These are phyloP conservation scores for Coreoperca whiteheadi DNA, from an alignment of 2,113 vertebrate genomes.

Conservation along the genomic window DNA sequence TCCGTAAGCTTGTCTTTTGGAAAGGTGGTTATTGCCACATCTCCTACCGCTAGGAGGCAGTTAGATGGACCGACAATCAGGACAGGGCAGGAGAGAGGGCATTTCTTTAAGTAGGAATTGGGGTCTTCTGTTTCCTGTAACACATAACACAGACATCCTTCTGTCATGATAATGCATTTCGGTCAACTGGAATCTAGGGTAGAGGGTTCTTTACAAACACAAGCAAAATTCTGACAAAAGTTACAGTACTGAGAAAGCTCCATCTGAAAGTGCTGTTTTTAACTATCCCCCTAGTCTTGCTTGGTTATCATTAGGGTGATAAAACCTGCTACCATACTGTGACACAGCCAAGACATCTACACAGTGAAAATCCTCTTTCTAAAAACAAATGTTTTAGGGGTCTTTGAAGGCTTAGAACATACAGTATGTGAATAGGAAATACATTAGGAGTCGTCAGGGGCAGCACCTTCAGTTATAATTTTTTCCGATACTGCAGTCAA, in stretches of 20 bases:
- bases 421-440: not conserved
- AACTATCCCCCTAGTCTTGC: conserved; percentile 1
- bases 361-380: conserved; percentile 24
- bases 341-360: not conserved
- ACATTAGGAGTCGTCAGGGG: not conserved
- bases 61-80: conserved; percentile 40
- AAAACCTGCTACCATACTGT: conserved; percentile 4
- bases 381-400: conserved; percentile 2
- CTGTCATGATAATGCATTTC: conserved; percentile 35
- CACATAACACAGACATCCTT: conserved; percentile 40
- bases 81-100: conserved; percentile 55
- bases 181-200: not conserved
- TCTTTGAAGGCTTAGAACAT: not conserved
- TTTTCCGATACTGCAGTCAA: not conserved
- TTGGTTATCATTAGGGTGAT: not conserved
- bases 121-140: conserved; percentile 51
- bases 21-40: conserved; percentile 22
- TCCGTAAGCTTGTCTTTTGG: conserved; percentile 42
- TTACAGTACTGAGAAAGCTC: not conserved
- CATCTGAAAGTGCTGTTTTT: not conserved
- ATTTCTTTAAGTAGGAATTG: conserved; percentile 45
- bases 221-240: conserved; percentile 5
- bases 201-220: conserved; percentile 13
- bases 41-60: conserved; percentile 50
- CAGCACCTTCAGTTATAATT: not conserved